phyloP scores from a whole-genome alignment of 2,113 vertebrate genomes.

The Aphelocoma coerulescens region DNA sequence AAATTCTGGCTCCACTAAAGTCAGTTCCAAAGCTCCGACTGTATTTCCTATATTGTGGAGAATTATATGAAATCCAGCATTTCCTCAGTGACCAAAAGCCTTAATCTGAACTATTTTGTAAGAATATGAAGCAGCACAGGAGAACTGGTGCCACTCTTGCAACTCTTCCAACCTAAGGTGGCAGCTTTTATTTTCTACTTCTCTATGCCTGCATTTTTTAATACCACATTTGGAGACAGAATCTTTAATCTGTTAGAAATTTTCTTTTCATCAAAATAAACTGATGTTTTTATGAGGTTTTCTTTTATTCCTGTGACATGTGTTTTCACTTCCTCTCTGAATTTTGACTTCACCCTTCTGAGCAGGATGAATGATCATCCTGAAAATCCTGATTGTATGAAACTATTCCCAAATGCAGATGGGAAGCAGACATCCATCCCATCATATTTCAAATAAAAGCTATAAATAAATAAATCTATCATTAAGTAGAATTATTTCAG shows the following conservation, averaged over 20 bases:
- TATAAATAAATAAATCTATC: not conserved
- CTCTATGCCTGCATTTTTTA: not conserved
- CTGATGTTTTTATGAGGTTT: not conserved
- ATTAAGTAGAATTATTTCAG: not conserved
- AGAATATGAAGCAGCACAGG: not conserved
- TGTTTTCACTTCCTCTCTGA: not conserved
- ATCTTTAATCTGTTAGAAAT: not conserved
- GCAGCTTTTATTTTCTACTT: not conserved
- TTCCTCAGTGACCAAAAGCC: not conserved
- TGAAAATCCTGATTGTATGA: not conserved
- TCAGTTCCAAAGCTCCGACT: not conserved
- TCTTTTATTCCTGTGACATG: not conserved
- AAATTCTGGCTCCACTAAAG: not conserved
- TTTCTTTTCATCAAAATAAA: not conserved
- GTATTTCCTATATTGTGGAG: not conserved
- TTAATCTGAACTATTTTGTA: not conserved
- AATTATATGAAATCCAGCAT: not conserved
- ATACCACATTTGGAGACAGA: not conserved
- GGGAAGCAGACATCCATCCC: not conserved
- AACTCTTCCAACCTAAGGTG: not conserved
- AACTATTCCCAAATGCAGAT: not conserved
- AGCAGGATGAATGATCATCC: not conserved
- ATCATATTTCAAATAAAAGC: not conserved
- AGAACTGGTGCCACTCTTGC: not conserved
- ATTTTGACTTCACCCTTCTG: not conserved